Evolutionary conservation across 1,140 invertebrate genomes (phyloP), one percentile per base, ranked within the genome.

Genomic region (Drosophila pseudoobscura): DNA sequence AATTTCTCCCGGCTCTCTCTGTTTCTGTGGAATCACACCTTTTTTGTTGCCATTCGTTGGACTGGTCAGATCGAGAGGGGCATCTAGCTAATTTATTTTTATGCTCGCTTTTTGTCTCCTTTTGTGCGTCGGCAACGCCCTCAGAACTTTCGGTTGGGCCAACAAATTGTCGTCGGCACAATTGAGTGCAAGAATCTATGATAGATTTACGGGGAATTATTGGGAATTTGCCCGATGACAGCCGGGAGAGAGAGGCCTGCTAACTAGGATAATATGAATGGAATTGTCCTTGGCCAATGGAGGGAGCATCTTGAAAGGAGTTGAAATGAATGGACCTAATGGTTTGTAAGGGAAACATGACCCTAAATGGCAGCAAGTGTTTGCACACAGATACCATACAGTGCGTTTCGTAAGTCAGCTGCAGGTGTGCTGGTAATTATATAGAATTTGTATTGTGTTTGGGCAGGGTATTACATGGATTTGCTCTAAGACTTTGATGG

Each of bases 1-100:
- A 46, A 82, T 80, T 80, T 56, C 52, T 41, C 24, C 66, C 55
- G 57, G 20, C 11, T 49, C 24, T 8, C 45, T 56, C 45, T 35
- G n/a, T 31, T 88, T 87, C 83, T 6, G 5, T 20, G 57, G 82
- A 88, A 88, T 78, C 82, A 87, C 83, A 87, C 83, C 78, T 77
- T 41, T 68, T 66, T 68, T 47, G 5, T 51, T 9, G 15, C 39
- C 15, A 17, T 61, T 15, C 24, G 57, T 15, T 29, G 22, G 15
- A 56, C 43, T 56, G 63, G 44, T 69, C 56, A 69, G 41, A 74
- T 74, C 20, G 55, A 53, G 60, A 20, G 39, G 60, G 39, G 60
- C 60, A 29, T 41, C 51, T 49, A 61, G 45, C 29, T 43, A 46
- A 60, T 61, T 78, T 53, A 45, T 56, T 70, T 56, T 64, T 26